Evolutionary conservation across 2,113 vertebrate species (phyloP).

Genomic region (Colius striatus): DNA sequence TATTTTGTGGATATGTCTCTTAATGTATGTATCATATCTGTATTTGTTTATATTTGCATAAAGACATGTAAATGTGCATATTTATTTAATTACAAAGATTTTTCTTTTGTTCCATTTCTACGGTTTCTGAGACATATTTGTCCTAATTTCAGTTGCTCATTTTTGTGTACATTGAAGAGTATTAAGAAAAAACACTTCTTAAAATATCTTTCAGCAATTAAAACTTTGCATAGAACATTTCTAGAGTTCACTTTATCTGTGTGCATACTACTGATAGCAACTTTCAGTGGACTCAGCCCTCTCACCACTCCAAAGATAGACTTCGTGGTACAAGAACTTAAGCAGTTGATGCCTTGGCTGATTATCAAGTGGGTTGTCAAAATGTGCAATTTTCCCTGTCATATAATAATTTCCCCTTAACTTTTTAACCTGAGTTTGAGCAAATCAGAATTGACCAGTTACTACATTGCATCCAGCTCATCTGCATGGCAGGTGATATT

Average conservation of each 20-base stretch:
- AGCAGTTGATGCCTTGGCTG: neutral
- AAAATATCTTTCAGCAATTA: neutral
- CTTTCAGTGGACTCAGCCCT: neutral
- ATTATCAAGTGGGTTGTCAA: neutral
- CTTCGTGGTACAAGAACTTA: neutral
- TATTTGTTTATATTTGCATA: neutral
- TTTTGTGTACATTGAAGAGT: neutral
- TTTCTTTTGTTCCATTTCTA: neutral
- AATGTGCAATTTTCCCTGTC: neutral
- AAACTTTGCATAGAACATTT: neutral
- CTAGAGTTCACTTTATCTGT: neutral
- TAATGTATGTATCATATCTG: neutral
- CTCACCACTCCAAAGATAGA: neutral
- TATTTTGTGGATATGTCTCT: neutral
- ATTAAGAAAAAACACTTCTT: neutral
- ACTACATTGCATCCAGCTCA: neutral
- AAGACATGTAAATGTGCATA: neutral
- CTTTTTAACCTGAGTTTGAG: neutral
- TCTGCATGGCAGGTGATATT: neutral
- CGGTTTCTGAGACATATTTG: neutral
- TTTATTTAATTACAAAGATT: neutral
- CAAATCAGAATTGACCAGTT: neutral
- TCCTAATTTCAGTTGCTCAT: neutral
- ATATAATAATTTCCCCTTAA: neutral
- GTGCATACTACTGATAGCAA: neutral